Percentiles rank a stretch among this genome's conserved stretches.
phyloP scores from a whole-genome alignment of 1,140 invertebrate genomes.

The Camponotus pennsylvanicus region DNA sequence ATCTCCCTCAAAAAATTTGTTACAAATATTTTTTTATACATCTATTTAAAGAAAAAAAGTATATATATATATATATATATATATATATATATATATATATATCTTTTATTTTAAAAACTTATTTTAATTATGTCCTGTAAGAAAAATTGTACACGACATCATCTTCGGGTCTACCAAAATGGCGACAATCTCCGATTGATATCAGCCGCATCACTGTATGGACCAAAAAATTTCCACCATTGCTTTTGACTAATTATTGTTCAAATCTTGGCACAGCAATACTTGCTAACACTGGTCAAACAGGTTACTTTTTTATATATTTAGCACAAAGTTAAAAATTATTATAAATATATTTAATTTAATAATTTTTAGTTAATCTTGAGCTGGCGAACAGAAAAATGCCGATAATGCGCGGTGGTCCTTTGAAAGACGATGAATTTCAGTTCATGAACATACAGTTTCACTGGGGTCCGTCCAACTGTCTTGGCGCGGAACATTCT shows the following conservation, averaged over 20 bases:
- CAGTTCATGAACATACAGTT: constrained; percentile 93
- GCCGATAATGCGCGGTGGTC: constrained; percentile 88
- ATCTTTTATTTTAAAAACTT: constrained; percentile 9
- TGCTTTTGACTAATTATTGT: constrained; percentile 75
- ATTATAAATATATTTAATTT: background rate
- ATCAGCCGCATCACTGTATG: constrained; percentile 63
- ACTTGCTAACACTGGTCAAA: constrained; percentile 84
- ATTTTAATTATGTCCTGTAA: background rate
- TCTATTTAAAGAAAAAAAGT: background rate
- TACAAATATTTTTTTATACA: background rate
- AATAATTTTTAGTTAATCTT: constrained; percentile 69
- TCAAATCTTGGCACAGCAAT: constrained; percentile 61
- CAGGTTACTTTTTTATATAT: constrained; percentile 74
- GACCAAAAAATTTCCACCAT: constrained; percentile 68
- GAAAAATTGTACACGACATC: constrained; percentile 68
- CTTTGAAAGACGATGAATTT: constrained; percentile 89
- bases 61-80: too few species aligned
- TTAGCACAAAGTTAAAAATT: background rate
- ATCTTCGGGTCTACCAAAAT: constrained; percentile 75
- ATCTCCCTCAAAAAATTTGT: background rate
- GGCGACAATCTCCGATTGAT: constrained; percentile 77
- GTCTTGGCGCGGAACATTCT: constrained; percentile 93
- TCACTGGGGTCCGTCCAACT: constrained; percentile 93
- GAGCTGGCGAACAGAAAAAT: constrained; percentile 51
- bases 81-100: too few species aligned